Evolutionary conservation across 2,888 invertebrate genomes (phyloP).

Genomic region (Sicus ferrugineus): DNA sequence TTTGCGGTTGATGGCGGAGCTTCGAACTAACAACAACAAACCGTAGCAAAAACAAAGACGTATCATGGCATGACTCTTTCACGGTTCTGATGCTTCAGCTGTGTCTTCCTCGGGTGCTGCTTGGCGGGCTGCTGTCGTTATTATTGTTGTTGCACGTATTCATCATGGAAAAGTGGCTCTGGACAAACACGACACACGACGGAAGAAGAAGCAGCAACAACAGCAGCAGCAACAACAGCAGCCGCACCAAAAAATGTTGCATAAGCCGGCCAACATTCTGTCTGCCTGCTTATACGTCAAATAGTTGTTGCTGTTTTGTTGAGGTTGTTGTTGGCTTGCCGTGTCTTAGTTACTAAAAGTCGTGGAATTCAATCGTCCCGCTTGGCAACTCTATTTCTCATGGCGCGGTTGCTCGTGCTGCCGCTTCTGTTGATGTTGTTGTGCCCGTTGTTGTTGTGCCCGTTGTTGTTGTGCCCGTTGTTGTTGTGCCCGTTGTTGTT

Average conservation of each 20-base stretch:
- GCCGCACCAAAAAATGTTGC: conserved; percentile 11
- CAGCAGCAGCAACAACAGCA: not conserved
- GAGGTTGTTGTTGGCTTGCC: conserved; percentile 4
- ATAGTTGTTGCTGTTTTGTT: conserved; percentile 26
- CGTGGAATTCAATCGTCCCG: not conserved
- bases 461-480: no score
- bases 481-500: no score
- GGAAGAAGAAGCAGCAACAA: not conserved
- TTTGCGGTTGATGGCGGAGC: conserved; percentile 4
- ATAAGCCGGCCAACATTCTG: not conserved
- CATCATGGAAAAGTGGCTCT: conserved; percentile 21
- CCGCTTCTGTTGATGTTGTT: conserved; percentile 45
- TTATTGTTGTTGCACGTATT: conserved; percentile 13
- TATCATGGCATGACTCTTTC: conserved; percentile 20
- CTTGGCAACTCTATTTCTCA: not conserved
- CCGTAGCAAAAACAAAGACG: conserved; percentile 3
- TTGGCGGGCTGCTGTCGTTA: not conserved
- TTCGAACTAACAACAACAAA: not conserved
- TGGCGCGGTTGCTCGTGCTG: not conserved
- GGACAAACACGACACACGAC: conserved; percentile 9
- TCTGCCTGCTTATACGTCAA: conserved; percentile 15
- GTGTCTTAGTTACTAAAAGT: conserved; percentile 23
- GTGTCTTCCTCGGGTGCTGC: conserved; percentile 5
- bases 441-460: no score
- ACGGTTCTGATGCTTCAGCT: conserved; percentile 19